Percentiles rank a stretch among this genome's conserved stretches.
Evolutionary conservation across 2,113 vertebrate genomes (phyloP).

Genomic region (Gorsachius goisagi): DNA sequence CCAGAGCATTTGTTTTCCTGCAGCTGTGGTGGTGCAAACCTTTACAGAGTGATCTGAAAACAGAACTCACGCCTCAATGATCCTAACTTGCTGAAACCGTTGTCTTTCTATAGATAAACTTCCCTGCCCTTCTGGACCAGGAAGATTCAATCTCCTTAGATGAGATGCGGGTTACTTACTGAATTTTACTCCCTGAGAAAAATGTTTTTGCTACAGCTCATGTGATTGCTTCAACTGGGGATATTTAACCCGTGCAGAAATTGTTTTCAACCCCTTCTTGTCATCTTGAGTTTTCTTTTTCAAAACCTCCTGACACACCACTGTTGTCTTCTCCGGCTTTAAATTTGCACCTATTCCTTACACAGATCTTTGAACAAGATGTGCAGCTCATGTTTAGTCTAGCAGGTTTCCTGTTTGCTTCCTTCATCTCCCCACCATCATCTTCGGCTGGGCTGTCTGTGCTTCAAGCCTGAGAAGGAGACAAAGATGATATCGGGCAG

Average conservation of each 20-base stretch:
- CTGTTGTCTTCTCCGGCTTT: not conserved
- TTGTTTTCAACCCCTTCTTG: not conserved
- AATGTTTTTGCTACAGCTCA: not conserved
- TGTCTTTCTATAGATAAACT: not conserved
- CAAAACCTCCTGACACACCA: not conserved
- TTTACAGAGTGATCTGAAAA: not conserved
- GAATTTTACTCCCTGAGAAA: not conserved
- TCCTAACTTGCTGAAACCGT: not conserved
- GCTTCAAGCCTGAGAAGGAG: not conserved
- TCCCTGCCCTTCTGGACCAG: not conserved
- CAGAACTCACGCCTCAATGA: accelerated
- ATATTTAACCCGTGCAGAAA: not conserved
- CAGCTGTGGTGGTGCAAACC: not conserved
- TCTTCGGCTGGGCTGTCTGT: not conserved
- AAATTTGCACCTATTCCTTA: not conserved
- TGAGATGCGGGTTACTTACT: not conserved
- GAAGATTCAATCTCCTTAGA: not conserved
- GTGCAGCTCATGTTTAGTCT: constrained; percentile 1
- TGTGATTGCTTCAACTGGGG: not conserved
- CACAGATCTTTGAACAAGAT: not conserved
- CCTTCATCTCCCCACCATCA: constrained; percentile 11
- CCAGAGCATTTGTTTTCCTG: not conserved
- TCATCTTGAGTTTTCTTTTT: not conserved
- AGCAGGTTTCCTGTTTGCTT: constrained; percentile 63
- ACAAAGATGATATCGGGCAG: constrained; percentile 5